Conservation (phyloP, 1,140 invertebrate genomes). For the Apis cerana region DNA sequence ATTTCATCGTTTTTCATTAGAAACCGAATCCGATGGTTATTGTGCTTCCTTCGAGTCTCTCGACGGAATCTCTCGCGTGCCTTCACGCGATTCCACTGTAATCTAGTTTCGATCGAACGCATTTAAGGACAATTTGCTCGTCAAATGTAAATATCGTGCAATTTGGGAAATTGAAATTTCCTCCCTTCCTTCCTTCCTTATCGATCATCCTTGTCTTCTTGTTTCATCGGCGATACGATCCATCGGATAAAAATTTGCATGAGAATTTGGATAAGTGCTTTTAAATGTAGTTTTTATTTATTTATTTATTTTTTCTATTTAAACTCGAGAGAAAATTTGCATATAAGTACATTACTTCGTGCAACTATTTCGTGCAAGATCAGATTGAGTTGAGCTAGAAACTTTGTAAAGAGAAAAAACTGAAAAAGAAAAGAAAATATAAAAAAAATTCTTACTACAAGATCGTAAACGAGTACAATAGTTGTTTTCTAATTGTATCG, state of each 20-base stretch:
- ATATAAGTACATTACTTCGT: neutral
- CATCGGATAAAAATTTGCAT: neutral
- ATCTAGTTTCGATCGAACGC: neutral
- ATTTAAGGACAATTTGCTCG: neutral
- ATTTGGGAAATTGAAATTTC: neutral
- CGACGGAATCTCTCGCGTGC: too few species aligned
- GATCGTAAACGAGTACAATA: too few species aligned
- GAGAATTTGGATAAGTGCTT: neutral
- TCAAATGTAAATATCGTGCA: neutral
- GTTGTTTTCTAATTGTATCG: too few species aligned
- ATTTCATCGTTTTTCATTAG: slow-evolving; percentile 34
- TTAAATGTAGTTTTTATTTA: too few species aligned
- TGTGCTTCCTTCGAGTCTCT: neutral
- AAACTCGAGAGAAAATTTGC: neutral
- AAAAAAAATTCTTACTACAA: too few species aligned
- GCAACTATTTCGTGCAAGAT: neutral
- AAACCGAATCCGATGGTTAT: neutral
- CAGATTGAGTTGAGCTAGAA: neutral
- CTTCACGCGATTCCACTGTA: neutral
- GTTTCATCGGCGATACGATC: too few species aligned
- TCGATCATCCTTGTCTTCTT: neutral
- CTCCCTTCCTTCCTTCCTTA: neutral
- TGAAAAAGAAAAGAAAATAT: neutral
- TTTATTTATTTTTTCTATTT: too few species aligned
- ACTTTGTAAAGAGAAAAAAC: too few species aligned